Percentiles rank a stretch among this genome's conserved stretches.
These are phyloP conservation scores for Misgurnus anguillicaudatus DNA, from an alignment of 2,113 vertebrate genomes.

Conservation along the genomic window DNA sequence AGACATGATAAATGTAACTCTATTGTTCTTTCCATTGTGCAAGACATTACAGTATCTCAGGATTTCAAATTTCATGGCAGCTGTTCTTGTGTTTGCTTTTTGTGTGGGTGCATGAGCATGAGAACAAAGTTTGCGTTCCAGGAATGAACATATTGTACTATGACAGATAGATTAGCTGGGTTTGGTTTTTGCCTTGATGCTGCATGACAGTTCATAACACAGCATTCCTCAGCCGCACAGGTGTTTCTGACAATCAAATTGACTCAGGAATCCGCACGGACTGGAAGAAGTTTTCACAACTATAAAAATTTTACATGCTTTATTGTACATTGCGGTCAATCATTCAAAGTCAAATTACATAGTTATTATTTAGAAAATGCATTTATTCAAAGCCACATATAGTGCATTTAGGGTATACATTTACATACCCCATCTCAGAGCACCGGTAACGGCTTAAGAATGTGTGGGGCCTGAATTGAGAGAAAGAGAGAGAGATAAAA, in stretches of 20 bases:
- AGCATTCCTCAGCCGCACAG: not conserved
- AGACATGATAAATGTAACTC: slow-evolving; percentile 16
- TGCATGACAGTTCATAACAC: slow-evolving; percentile 25
- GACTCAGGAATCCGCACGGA: not conserved
- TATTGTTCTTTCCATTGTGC: slow-evolving; percentile 10
- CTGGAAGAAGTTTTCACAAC: not conserved
- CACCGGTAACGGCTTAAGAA: slow-evolving; percentile 10
- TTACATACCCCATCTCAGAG: not conserved
- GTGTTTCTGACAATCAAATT: slow-evolving; percentile 14
- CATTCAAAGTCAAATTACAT: slow-evolving; percentile 1
- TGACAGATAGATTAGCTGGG: slow-evolving; percentile 27
- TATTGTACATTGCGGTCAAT: not conserved
- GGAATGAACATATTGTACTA: slow-evolving; percentile 17
- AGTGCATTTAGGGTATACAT: no score
- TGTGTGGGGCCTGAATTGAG: slow-evolving; percentile 1
- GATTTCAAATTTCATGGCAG: not conserved
- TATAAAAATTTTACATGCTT: not conserved
- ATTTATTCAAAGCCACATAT: no score
- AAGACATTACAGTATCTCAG: not conserved
- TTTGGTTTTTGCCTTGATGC: slow-evolving; percentile 11
- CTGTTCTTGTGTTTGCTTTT: not conserved
- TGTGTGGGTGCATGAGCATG: not conserved
- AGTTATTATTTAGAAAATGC: no score
- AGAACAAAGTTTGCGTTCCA: not conserved
- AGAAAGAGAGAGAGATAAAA: slow-evolving; percentile 5